Evolutionary conservation across 2,797 vertebrate genomes (phyloP).

Genomic region (Acipenser oxyrinchus): DNA sequence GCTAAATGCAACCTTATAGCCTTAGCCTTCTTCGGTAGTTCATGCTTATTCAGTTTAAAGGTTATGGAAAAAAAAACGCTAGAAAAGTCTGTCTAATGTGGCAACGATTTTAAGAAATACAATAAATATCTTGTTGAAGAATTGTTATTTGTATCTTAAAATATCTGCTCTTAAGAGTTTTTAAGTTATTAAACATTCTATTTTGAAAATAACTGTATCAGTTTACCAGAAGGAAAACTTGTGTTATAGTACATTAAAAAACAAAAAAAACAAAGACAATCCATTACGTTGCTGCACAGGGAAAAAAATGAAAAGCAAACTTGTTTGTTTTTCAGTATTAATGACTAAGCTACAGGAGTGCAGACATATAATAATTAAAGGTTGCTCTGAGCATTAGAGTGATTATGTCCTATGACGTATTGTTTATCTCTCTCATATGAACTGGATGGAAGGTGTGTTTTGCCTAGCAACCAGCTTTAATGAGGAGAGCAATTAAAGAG

Average conservation of each 20-base stretch:
- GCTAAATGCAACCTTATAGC: conserved; percentile 44
- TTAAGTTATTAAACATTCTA: no score
- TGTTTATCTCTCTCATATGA: conserved; percentile 92
- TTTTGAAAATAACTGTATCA: conserved; percentile 47
- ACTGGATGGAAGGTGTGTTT: conserved; percentile 94
- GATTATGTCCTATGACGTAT: conserved; percentile 92
- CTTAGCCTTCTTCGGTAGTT: conserved; percentile 19
- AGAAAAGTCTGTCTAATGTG: conserved; percentile 9
- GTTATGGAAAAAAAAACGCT: conserved; percentile 30
- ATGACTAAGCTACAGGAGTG: conserved; percentile 79
- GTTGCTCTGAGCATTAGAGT: conserved; percentile 84
- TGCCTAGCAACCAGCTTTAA: conserved; percentile 98
- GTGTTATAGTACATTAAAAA: conserved; percentile 40
- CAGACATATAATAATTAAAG: conserved; percentile 97
- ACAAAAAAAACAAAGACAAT: conserved; percentile 42
- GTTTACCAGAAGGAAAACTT: conserved; percentile 45
- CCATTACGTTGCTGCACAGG: conserved; percentile 64
- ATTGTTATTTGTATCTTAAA: conserved; percentile 37
- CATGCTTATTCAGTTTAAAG: conserved; percentile 43
- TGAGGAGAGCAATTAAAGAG: conserved; percentile 99
- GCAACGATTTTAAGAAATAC: conserved; percentile 11
- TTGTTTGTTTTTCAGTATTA: conserved; percentile 95
- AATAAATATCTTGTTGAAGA: conserved; percentile 36
- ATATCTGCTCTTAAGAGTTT: no score
- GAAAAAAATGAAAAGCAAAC: conserved; percentile 63